Base-by-base conservation (phyloP, 2,113 vertebrate species). In the Perca flavescens region DNA sequence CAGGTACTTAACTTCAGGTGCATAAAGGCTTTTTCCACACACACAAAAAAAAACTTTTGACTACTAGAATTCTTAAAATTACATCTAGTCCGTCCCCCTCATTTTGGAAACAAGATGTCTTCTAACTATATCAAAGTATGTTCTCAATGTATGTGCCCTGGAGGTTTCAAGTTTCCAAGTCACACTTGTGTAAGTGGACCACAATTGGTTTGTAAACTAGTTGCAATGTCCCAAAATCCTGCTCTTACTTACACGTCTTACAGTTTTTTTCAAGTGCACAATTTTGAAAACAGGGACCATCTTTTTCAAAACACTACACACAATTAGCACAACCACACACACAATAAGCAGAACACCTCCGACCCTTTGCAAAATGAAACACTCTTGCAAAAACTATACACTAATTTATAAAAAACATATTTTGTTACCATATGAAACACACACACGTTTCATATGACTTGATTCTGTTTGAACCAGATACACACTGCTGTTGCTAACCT, bases 1-100 rank as follows among this genome's bases (percentile, higher is more conserved):
- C 95, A 98, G 96, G 97, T 97, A 40, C 28, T 49, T 58, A 19
- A 3, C 0, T 0, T 17, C 31, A 40, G 6, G 8, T 49, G 9
- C 36, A 34, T 15, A 12, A 34, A 58, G 6, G 3, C 1, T 8
- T 56, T 56, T 43, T 0, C 15, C 31, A 34, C 5, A 3, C n/a
- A 54, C 16, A 43, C 9, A 43, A 5, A 56, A 36, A 36, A 36
- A 56, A 22, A 22, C 31, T 1, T 43, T 10, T 8, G 16, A 16
- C 56, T 21, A 52, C 28, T 14, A 31, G 2, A 0, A 54, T 65
- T 25, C 40, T 46, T 46, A 28, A 50, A 61, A 49, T 47, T 5
- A 50, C 17, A 73, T 31, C 4, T 72, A 16, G 21, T 50, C n/a
- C 28, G 4, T 16, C 19, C 1, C 14, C 14, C 10, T 74, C 6